These are phyloP conservation scores for Cariama cristata DNA, from an alignment of 2,113 vertebrate genomes.

Conservation along the genomic window DNA sequence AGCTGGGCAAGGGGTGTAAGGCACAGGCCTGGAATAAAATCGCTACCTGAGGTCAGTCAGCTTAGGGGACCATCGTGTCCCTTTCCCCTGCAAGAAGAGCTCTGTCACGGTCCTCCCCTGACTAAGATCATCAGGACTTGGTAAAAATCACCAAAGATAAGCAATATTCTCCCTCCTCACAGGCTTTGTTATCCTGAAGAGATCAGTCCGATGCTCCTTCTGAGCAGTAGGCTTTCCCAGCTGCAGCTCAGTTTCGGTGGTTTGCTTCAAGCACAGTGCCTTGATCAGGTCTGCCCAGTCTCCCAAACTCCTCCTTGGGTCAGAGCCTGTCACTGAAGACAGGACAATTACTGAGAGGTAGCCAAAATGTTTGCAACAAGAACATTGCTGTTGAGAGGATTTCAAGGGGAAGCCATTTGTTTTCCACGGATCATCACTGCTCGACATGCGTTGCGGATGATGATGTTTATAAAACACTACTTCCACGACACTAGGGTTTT, in stretches of 20 bases:
- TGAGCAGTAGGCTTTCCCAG: not conserved
- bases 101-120: not conserved
- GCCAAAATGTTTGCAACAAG: not conserved
- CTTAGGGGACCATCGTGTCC: not conserved
- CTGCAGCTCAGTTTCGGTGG: not conserved
- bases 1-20: not conserved
- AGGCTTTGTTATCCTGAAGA: not conserved
- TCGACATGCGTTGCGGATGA: accelerated
- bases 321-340: not conserved
- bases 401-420: not conserved
- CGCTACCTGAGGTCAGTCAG: not conserved
- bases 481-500: accelerated
- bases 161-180: not conserved
- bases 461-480: not conserved
- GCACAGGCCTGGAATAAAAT: no score
- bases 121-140: not conserved
- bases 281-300: not conserved
- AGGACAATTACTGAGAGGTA: not conserved
- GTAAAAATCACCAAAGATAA: not conserved
- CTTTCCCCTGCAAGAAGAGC: no score
- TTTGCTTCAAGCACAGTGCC: not conserved
- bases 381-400: not conserved
- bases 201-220: not conserved
- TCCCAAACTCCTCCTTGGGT: not conserved
- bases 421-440: not conserved